phyloP scores from a whole-genome alignment of 2,888 invertebrate genomes.

The Trichogramma dendrolimi region DNA sequence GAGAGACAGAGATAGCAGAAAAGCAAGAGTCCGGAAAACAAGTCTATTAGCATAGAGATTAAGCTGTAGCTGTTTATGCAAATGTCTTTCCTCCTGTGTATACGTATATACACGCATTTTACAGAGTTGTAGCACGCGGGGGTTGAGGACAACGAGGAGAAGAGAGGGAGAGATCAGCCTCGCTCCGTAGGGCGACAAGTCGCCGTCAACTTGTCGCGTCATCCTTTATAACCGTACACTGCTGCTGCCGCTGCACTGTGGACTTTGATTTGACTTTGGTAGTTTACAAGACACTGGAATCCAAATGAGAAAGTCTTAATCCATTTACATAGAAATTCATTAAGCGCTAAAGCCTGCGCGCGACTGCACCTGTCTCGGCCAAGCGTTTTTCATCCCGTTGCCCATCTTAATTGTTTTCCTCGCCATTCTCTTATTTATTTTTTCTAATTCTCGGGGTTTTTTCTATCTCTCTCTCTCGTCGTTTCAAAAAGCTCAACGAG shows the following conservation, averaged over 20 bases:
- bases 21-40: conserved; percentile 33
- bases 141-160: conserved; percentile 15
- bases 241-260: conserved; percentile 15
- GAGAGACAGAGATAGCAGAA: not conserved
- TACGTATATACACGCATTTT: conserved; percentile 6
- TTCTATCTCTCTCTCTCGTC: not conserved
- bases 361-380: not conserved
- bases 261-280: conserved; percentile 32
- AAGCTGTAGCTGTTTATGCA: conserved; percentile 50
- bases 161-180: conserved; percentile 9
- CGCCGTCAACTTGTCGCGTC: conserved; percentile 32
- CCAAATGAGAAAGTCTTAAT: conserved; percentile 3
- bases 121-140: conserved; percentile 8
- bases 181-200: conserved; percentile 24
- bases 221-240: conserved; percentile 34
- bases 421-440: not conserved
- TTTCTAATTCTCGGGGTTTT: not conserved
- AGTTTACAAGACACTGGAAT: conserved; percentile 10
- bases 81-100: conserved; percentile 31
- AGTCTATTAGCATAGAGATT: conserved; percentile 51
- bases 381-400: not conserved
- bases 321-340: conserved; percentile 27
- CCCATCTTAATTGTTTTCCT: too few species aligned
- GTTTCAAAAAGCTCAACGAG: not conserved
- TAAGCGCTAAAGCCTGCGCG: conserved; percentile 2